These are phyloP conservation scores for Toxotes lorentzi DNA, from an alignment of 2,797 vertebrate genomes.

Conservation along the genomic window DNA sequence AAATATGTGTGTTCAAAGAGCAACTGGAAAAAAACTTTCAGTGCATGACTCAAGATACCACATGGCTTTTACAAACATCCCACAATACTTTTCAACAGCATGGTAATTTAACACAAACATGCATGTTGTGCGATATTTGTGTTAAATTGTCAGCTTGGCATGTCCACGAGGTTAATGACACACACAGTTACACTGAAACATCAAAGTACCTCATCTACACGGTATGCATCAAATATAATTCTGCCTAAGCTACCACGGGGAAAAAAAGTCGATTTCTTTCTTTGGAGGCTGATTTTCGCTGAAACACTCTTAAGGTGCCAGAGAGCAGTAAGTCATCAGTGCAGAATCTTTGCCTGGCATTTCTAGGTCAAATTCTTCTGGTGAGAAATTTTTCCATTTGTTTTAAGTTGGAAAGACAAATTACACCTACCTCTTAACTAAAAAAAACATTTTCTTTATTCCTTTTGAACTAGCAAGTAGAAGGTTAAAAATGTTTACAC, in stretches of 20 bases:
- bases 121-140: slow-evolving; percentile 51
- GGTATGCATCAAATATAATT: neutral
- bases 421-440: neutral
- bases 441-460: neutral
- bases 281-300: slow-evolving; percentile 12
- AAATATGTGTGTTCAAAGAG: slow-evolving; percentile 24
- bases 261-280: neutral
- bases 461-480: slow-evolving; percentile 1
- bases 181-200: neutral
- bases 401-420: slow-evolving; percentile 36
- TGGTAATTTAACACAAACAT: slow-evolving; percentile 30
- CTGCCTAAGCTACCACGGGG: neutral
- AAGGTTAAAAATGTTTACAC: neutral
- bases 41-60: slow-evolving; percentile 10
- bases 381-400: slow-evolving; percentile 22
- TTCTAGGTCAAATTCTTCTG: slow-evolving; percentile 66
- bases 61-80: neutral
- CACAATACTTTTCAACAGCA: neutral
- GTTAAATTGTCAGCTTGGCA: slow-evolving; percentile 47
- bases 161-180: slow-evolving; percentile 13
- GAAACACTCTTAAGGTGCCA: slow-evolving; percentile 17
- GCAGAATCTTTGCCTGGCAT: slow-evolving; percentile 36
- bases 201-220: neutral
- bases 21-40: neutral
- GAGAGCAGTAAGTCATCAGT: slow-evolving; percentile 24